Evolutionary conservation across 2,113 vertebrate genomes (phyloP).

Genomic region (Platysternon megacephalum): DNA sequence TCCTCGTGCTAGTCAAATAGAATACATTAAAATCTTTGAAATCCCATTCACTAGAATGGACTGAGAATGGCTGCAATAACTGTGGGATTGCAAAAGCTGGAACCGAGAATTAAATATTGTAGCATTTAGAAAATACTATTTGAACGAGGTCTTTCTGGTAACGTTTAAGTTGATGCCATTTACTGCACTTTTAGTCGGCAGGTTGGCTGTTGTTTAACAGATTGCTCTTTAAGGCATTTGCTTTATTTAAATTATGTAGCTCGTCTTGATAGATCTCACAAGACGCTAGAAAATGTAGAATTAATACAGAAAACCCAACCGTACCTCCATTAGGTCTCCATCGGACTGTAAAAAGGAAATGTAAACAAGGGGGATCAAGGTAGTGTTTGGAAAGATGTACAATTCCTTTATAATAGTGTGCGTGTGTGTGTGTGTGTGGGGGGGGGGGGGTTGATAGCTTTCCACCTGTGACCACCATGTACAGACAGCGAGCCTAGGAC

Average conservation of each 20-base stretch:
- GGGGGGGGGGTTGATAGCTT: not conserved
- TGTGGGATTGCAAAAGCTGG: too few relatives aligned
- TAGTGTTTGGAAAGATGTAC: not conserved
- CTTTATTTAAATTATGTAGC: not conserved
- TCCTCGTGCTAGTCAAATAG: not conserved
- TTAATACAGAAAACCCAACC: not conserved
- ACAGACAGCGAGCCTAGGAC: too few relatives aligned
- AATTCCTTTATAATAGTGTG: not conserved
- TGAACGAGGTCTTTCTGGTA: slow-evolving; percentile 17
- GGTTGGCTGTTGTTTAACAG: not conserved
- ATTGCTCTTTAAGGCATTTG: not conserved
- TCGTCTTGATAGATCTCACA: not conserved
- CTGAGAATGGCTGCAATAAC: not conserved
- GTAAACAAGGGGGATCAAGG: not conserved
- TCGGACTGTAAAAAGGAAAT: not conserved
- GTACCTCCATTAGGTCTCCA: not conserved
- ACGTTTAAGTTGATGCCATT: not conserved
- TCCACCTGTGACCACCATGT: too few relatives aligned
- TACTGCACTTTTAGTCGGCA: not conserved
- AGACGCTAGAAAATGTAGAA: not conserved
- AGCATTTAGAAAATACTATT: not conserved
- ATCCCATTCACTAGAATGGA: not conserved
- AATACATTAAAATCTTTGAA: not conserved
- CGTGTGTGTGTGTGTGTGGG: too few relatives aligned
- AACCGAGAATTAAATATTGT: not conserved